Base-by-base conservation (phyloP, 2,113 vertebrate species). In the Vicugna pacos region DNA sequence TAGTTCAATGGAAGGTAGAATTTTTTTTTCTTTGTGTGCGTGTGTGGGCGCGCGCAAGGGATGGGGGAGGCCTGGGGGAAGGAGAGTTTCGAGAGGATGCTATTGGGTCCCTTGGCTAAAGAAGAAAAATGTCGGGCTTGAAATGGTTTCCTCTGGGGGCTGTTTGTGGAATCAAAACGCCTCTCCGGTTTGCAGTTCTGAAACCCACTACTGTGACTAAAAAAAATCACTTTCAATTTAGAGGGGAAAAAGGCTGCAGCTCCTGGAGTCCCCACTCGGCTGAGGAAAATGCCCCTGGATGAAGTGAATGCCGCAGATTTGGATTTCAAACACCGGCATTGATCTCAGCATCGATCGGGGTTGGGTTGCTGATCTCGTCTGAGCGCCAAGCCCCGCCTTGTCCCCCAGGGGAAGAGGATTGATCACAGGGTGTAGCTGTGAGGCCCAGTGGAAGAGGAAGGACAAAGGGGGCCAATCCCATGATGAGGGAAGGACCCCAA, bases 151-250 rank as follows among this genome's bases (percentile, higher is more conserved):
- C 98, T 98, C 98, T 98, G 97, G 98, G 98, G 98, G 98, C 98
- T 98, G 98, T 99, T 98, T 99, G 98, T 98, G 98, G 98, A 99
- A 98, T 99, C 98, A 98, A 98, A 99, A 99, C 98, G 98, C 98
- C 98, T 98, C 98, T 99, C 98, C 98, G 98, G 98, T 98, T 99
- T 98, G 98, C 98, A 98, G 98, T 98, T 98, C 98, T 98, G 97
- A 99, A 98, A 89, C 94, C 98, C 97, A 98, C 98, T 97, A 98
- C 98, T 98, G 98, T 98, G 98, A 98, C 98, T 94, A 85, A 75
- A 81, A 98, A 97, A 98, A 98, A 94, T 48, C 95, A 97, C 98
- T 99, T 99, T 98, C 98, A 98, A 98, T 98, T 98, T 98, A 96
- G 98, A 98, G 93, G 96, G 97, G 98, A 95, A 98, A 98, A 98